Evolutionary conservation across 2,888 invertebrate species (phyloP).

Genomic region (Meghimatium bilineatum): DNA sequence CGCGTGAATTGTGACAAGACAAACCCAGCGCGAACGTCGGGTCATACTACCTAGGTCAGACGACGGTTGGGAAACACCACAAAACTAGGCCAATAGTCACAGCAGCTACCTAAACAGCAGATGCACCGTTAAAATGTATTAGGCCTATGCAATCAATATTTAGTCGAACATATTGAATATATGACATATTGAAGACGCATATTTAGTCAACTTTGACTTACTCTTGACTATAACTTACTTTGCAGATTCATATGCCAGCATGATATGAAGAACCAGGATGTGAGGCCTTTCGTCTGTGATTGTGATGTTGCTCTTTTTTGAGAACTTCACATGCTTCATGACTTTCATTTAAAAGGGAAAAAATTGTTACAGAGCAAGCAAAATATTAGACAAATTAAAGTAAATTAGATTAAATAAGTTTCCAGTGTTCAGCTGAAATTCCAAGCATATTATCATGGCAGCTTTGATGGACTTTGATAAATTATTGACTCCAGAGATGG

Average conservation of each 20-base stretch:
- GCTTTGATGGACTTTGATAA: constrained; percentile 56
- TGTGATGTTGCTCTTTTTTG: neutral
- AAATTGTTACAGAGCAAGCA: neutral
- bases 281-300: neutral
- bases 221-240: neutral
- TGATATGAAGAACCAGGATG: neutral
- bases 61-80: too few species aligned
- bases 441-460: constrained; percentile 54
- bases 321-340: neutral
- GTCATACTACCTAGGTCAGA: too few species aligned
- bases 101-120: too few species aligned
- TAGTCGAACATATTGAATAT: too few species aligned
- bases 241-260: neutral
- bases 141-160: too few species aligned
- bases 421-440: neutral
- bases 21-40: too few species aligned
- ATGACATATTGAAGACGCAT: too few species aligned
- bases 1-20: too few species aligned
- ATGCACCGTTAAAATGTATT: too few species aligned
- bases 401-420: neutral
- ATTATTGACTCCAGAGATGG: constrained; percentile 56
- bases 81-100: too few species aligned
- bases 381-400: neutral
- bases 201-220: neutral
- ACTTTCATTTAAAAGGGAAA: neutral